Evolutionary conservation across 2,797 vertebrate species (phyloP).

Genomic region (Lutjanus campechanus): DNA sequence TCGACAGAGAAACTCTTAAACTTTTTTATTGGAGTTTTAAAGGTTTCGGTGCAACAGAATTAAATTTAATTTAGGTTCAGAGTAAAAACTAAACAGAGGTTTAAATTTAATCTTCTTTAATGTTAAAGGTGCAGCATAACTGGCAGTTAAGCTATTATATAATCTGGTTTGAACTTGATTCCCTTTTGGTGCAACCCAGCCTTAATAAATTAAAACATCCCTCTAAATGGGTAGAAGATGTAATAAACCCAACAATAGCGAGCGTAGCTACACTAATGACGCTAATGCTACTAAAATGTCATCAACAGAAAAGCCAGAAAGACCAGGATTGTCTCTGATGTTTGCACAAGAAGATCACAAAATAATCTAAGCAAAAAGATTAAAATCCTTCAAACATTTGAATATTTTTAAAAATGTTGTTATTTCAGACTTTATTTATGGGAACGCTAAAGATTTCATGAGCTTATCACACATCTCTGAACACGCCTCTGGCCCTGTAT

Average conservation of each 20-base stretch:
- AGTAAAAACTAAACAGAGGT: too few relatives aligned
- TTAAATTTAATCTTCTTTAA: too few relatives aligned
- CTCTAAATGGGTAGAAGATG: not conserved
- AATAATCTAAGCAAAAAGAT: not conserved
- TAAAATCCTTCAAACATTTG: not conserved
- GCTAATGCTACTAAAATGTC: not conserved
- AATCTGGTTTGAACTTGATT: too few relatives aligned
- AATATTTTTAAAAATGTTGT: not conserved
- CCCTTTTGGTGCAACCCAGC: too few relatives aligned
- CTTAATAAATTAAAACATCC: not conserved
- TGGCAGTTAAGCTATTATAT: too few relatives aligned
- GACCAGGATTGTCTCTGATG: not conserved
- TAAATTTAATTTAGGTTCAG: too few relatives aligned
- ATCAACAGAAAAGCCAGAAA: not conserved
- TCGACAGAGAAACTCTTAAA: too few relatives aligned
- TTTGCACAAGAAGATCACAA: not conserved
- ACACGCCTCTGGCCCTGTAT: not conserved
- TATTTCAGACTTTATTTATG: slow-evolving; percentile 32
- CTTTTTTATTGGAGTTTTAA: too few relatives aligned
- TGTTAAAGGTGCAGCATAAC: too few relatives aligned
- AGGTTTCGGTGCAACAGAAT: too few relatives aligned
- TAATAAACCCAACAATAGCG: not conserved
- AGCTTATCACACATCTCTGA: slow-evolving; percentile 31
- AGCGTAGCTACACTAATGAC: not conserved
- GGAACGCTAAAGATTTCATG: slow-evolving; percentile 29